Base-by-base conservation (phyloP, 2,797 vertebrate species). In the Malacoctenus gilli region DNA sequence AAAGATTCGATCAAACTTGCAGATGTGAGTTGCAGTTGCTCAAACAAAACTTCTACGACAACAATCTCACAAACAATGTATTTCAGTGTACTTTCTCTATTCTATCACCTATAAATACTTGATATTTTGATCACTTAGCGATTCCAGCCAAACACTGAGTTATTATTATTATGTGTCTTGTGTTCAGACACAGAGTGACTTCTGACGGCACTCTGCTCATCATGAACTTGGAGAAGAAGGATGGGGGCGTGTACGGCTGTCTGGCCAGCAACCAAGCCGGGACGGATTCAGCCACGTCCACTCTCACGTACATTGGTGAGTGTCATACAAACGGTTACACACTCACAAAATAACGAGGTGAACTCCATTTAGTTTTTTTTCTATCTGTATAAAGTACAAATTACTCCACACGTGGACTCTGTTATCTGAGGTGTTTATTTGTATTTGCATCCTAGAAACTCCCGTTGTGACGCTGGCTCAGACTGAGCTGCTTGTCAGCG, bases 231-330 rank as follows among this genome's bases (percentile, higher is more conserved):
- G 46, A 87, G 81, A 82, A 83, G 51, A 94, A 90, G 73, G 95
- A 99, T 64, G 92, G 87, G 67, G 97, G 97, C n/a, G 42, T 88
- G n/a, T 99, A 99, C 31, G 91, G 92, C 54, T 99, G 97, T 68
- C 85, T 98, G 72, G 96, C 94, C 60, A 97, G 93, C 88, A 99
- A 96, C 65, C 73, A 82, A 49, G 97, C 95, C 9, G 96, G 97
- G 59, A 96, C 92, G 9, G 91, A 95, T 69, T 83, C 91, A 15
- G 83, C 93, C 73, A 91, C 64, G 11, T 93, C 96, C 28, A 82
- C 54, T 11, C 89, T 99, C 30, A 92, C 78, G 3, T 99, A 96
- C 21, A 91, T 92, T 0, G 94, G 97, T 94, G 75, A 92, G 93
- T 65, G 34, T 1, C 22, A 50, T 32, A 32, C 25, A 37, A 8